phyloP scores from a whole-genome alignment of 2,113 vertebrate genomes.

The Panthera leo region DNA sequence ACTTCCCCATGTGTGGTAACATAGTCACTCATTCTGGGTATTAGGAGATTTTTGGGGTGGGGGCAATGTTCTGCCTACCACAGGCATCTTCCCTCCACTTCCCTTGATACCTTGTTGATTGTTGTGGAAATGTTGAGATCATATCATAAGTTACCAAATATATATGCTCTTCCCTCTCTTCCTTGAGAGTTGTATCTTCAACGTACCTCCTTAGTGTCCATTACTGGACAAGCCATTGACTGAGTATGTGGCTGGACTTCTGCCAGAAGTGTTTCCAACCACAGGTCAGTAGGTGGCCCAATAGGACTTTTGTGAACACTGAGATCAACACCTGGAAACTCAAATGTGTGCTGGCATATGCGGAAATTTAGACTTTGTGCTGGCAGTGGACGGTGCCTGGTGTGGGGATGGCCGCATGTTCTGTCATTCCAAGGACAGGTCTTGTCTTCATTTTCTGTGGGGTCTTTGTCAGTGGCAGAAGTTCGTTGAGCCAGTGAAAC shows the following conservation, averaged over 20 bases:
- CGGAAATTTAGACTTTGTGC: neutral
- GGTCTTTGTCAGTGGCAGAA: slow-evolving; percentile 68
- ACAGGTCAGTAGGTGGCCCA: neutral
- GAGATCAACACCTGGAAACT: neutral
- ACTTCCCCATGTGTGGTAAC: neutral
- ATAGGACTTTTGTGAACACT: neutral
- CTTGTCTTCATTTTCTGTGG: neutral
- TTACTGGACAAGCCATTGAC: neutral
- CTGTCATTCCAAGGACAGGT: neutral
- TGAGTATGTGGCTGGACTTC: neutral
- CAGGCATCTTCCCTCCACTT: neutral
- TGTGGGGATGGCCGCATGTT: too few species aligned
- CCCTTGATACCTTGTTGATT: neutral
- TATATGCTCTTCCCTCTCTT: neutral
- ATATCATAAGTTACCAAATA: neutral
- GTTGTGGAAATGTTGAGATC: neutral
- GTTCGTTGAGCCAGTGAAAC: slow-evolving; percentile 61
- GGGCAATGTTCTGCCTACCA: neutral
- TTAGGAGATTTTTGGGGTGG: neutral
- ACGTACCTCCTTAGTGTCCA: neutral
- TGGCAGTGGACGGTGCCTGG: too few species aligned
- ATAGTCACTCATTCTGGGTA: neutral
- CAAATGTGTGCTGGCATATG: neutral
- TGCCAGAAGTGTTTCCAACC: neutral
- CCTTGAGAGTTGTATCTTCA: neutral